phyloP scores from a whole-genome alignment of 1,140 invertebrate genomes.

The Neoseiulus cucumeris region DNA sequence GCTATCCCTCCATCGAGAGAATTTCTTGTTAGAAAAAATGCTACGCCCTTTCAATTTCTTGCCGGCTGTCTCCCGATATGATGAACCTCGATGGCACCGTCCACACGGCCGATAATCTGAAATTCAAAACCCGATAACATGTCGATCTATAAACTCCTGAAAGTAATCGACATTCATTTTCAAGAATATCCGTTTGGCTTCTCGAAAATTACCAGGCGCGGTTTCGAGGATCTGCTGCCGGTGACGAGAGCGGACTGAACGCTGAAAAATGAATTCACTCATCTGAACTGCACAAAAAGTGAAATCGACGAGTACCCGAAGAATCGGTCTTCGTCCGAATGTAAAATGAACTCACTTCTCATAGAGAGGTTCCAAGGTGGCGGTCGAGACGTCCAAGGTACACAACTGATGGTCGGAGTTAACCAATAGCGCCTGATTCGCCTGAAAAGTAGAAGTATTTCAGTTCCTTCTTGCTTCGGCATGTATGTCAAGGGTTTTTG shows the following conservation, averaged over 20 bases:
- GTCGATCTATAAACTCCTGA: background rate
- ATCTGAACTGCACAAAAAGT: background rate
- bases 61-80: background rate
- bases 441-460: background rate
- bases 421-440: background rate
- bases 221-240: too few relatives aligned
- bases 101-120: background rate
- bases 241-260: too few relatives aligned
- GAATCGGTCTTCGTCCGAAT: background rate
- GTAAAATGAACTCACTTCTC: background rate
- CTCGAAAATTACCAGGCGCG: background rate
- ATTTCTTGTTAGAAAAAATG: background rate
- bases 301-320: background rate
- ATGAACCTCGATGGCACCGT: background rate
- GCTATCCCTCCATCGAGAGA: too few relatives aligned
- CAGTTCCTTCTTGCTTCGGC: background rate
- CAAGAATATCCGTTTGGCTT: background rate
- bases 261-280: too few relatives aligned
- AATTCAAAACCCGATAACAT: background rate
- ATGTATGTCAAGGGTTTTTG: background rate
- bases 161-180: background rate
- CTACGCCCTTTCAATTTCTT: background rate
- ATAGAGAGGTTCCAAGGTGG: background rate
- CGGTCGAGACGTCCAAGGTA: background rate
- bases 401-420: background rate